These are phyloP conservation scores for Sympetrum striolatum DNA, from an alignment of 2,888 invertebrate genomes.

Conservation along the genomic window DNA sequence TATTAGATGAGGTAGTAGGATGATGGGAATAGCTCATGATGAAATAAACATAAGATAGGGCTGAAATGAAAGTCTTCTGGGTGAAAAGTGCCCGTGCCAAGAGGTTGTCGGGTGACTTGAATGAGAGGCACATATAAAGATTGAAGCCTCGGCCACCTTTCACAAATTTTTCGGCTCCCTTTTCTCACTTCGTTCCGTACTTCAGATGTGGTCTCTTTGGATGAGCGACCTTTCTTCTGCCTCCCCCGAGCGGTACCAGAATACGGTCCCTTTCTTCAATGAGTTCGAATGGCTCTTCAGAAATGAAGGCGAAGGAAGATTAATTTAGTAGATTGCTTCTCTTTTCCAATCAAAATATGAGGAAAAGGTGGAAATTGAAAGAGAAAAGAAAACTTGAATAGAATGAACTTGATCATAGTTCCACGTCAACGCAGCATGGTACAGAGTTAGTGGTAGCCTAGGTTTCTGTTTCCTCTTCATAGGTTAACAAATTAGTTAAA, in stretches of 20 bases:
- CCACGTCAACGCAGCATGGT: too few species aligned
- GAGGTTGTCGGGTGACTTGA: too few species aligned
- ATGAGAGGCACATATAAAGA: background rate
- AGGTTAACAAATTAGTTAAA: too few species aligned
- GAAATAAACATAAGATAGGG: too few species aligned
- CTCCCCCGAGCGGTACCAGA: background rate
- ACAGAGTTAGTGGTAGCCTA: too few species aligned
- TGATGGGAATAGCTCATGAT: too few species aligned
- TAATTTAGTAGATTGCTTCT: background rate
- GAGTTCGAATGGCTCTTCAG: background rate
- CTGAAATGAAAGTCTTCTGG: too few species aligned
- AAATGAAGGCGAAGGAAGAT: background rate
- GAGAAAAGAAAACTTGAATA: background rate
- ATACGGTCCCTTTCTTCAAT: too few species aligned
- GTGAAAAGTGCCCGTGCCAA: too few species aligned
- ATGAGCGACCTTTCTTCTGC: background rate
- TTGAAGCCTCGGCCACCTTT: background rate
- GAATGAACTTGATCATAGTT: too few species aligned
- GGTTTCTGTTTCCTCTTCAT: too few species aligned
- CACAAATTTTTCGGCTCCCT: background rate
- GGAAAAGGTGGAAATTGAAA: background rate
- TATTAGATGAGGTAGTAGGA: too few species aligned
- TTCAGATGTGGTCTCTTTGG: background rate
- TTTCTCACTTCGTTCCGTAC: background rate
- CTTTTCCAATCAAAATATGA: background rate